A percentile compares a stretch with the other conserved stretches of the same genome.
phyloP scores from a whole-genome alignment of 2,797 vertebrate genomes.

The Chaetophractus vellerosus region DNA sequence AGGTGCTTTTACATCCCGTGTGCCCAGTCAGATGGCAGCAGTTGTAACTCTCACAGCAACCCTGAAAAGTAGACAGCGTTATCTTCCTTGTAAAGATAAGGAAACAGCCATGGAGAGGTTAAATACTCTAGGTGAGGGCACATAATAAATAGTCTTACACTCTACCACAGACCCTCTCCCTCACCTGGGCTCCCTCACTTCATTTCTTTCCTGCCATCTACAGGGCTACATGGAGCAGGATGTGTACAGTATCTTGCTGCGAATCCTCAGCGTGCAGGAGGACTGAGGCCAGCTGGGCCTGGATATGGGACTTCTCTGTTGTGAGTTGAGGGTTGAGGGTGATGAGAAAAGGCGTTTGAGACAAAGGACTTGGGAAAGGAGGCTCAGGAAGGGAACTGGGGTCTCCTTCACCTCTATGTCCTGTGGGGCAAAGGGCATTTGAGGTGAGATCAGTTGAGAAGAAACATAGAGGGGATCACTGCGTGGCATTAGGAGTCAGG shows the following conservation, averaged over 20 bases:
- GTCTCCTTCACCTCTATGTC: neutral
- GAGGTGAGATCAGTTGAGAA: neutral
- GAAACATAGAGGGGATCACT: neutral
- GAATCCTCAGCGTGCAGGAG: conserved; percentile 86
- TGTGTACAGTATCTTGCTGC: conserved; percentile 87
- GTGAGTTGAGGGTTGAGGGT: conserved; percentile 41
- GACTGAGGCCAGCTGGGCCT: neutral
- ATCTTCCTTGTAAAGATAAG: conserved; percentile 44
- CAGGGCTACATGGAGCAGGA: conserved; percentile 91
- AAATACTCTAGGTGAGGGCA: neutral
- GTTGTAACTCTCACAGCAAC: neutral
- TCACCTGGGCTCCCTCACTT: neutral
- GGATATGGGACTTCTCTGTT: neutral
- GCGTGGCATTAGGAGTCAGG: neutral
- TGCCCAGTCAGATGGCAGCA: neutral
- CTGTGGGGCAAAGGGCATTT: neutral
- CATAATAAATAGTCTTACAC: neutral
- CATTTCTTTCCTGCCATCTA: conserved; percentile 8
- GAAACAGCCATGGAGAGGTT: neutral
- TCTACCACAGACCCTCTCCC: neutral
- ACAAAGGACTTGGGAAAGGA: conserved; percentile 13
- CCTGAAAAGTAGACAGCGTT: neutral
- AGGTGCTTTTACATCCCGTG: neutral
- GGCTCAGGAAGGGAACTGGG: neutral
- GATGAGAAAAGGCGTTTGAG: neutral